These are phyloP conservation scores for Pterostichus niger DNA, from an alignment of 2,888 invertebrate species.

Conservation along the genomic window DNA sequence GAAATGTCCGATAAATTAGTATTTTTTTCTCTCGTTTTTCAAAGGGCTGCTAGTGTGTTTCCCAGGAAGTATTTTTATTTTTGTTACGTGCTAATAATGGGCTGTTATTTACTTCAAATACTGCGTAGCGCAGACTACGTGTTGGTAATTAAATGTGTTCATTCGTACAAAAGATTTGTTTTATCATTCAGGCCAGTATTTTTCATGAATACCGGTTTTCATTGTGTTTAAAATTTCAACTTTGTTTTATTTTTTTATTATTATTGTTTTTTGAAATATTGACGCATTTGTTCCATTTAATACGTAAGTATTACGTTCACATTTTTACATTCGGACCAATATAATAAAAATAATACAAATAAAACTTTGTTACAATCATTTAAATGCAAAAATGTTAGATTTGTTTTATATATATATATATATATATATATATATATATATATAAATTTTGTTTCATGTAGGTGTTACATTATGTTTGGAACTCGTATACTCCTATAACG, in stretches of 20 bases:
- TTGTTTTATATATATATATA: conserved; percentile 26
- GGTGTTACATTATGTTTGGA: too few species aligned
- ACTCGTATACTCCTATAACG: too few species aligned
- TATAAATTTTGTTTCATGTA: conserved; percentile 12
- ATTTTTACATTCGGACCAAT: conserved; percentile 51
- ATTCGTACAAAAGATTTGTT: conserved; percentile 66
- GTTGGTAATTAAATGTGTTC: conserved; percentile 66
- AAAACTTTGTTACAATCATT: conserved; percentile 43
- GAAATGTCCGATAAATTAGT: conserved; percentile 66
- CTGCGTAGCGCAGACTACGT: conserved; percentile 57
- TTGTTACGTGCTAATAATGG: conserved; percentile 66
- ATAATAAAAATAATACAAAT: conserved; percentile 50
- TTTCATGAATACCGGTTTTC: conserved; percentile 59
- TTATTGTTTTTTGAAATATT: conserved; percentile 61
- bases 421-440: too few species aligned
- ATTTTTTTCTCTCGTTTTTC: conserved; percentile 64
- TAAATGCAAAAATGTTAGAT: conserved; percentile 29
- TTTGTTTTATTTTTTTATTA: conserved; percentile 59
- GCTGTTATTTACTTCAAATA: conserved; percentile 66
- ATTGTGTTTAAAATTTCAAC: conserved; percentile 57
- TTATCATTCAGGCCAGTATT: conserved; percentile 62
- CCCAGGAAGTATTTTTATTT: conserved; percentile 60
- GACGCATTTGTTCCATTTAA: conserved; percentile 58
- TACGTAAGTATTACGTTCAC: conserved; percentile 55
- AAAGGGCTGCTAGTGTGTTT: conserved; percentile 57